phyloP scores from a whole-genome alignment of 2,113 vertebrate genomes.

The Nothobranchius furzeri region DNA sequence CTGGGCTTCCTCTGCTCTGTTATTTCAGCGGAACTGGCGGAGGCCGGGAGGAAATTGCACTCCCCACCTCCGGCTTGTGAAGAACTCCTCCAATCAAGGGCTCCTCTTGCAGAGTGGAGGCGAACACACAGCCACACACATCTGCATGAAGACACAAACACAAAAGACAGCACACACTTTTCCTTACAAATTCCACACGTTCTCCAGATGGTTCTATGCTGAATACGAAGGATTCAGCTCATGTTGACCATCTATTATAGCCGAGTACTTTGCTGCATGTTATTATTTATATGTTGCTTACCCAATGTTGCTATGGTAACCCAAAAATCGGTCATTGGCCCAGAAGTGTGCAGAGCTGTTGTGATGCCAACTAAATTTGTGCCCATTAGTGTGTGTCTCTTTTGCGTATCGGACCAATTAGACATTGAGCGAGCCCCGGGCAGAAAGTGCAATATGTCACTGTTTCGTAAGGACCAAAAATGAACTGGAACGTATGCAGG shows the following conservation, averaged over 20 bases:
- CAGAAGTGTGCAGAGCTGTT: conserved; percentile 72
- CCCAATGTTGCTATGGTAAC: conserved; percentile 85
- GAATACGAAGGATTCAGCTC: conserved; percentile 4
- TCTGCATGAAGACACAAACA: conserved; percentile 8
- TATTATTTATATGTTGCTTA: conserved; percentile 35
- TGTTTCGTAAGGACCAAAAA: conserved; percentile 20
- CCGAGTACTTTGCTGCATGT: conserved; percentile 28
- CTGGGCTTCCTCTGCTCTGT: conserved; percentile 81
- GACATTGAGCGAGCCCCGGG: conserved; percentile 69
- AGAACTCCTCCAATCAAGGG: conserved; percentile 81
- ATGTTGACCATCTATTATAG: background rate
- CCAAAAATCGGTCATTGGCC: conserved; percentile 71
- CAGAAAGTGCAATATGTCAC: conserved; percentile 19
- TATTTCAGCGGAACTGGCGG: conserved; percentile 84
- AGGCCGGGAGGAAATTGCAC: conserved; percentile 85
- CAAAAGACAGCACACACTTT: background rate
- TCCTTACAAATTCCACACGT: conserved; percentile 13
- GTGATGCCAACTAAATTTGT: conserved; percentile 29
- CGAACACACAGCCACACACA: conserved; percentile 31
- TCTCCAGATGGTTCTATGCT: conserved; percentile 1
- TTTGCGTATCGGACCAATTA: conserved; percentile 75
- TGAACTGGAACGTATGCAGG: background rate
- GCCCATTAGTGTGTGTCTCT: conserved; percentile 69
- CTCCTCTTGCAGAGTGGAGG: conserved; percentile 61
- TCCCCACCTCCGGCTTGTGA: conserved; percentile 83